Evolutionary conservation across 2,888 invertebrate genomes (phyloP).

Genomic region (Andrena praecox): DNA sequence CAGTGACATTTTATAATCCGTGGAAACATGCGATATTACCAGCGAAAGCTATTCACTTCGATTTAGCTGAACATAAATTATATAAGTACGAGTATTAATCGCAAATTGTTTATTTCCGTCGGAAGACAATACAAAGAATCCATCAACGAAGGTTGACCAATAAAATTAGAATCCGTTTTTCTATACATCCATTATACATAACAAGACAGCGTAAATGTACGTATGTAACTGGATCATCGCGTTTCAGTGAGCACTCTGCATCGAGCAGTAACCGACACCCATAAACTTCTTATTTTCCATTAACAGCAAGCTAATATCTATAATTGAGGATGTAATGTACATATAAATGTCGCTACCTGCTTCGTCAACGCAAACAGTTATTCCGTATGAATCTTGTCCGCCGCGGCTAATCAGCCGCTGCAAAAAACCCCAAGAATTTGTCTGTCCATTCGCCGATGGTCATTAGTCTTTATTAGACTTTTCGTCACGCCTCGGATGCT

Average conservation of each 20-base stretch:
- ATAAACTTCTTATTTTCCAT: conserved; percentile 67
- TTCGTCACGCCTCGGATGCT: conserved; percentile 5
- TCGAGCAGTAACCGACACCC: conserved; percentile 13
- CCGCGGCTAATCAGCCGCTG: conserved; percentile 23
- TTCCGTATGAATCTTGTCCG: conserved; percentile 49
- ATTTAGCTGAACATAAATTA: conserved; percentile 3
- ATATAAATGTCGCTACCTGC: conserved; percentile 63
- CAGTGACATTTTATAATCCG: conserved; percentile 15
- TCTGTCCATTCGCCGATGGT: conserved; percentile 14
- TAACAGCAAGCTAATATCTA: conserved; percentile 63
- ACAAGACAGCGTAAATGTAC: conserved; percentile 41
- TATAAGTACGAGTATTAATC: background rate
- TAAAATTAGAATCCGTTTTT: conserved; percentile 5
- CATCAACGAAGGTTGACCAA: background rate
- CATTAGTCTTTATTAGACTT: conserved; percentile 15
- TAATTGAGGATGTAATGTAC: conserved; percentile 67
- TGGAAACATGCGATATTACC: background rate
- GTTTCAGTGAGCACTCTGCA: conserved; percentile 13
- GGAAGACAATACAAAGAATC: background rate
- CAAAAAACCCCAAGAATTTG: conserved; percentile 1
- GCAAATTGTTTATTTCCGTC: background rate
- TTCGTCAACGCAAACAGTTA: conserved; percentile 21
- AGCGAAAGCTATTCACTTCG: background rate
- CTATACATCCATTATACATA: background rate
- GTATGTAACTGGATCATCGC: conserved; percentile 26